Percentiles rank a stretch among this genome's conserved stretches.
Conservation (phyloP, 1,140 invertebrate genomes). For the Euura saliciscinereae region DNA sequence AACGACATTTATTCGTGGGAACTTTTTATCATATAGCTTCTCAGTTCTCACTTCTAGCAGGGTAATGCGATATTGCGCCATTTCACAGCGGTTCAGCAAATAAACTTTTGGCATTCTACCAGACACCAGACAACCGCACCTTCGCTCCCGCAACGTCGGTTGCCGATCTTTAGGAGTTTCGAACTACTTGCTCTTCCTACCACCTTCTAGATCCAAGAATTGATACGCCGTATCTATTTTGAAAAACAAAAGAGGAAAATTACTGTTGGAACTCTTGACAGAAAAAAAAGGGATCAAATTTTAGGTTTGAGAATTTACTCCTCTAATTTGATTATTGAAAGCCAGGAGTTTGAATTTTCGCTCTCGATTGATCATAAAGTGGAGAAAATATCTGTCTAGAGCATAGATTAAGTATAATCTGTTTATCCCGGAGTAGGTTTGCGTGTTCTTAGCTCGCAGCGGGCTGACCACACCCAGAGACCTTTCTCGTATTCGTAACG, state of each 20-base stretch:
- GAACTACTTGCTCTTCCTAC: too few relatives aligned
- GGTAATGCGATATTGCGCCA: slow-evolving; percentile 1
- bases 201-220: too few relatives aligned
- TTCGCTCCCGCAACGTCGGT: not conserved
- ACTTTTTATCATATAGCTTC: not conserved
- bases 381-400: not conserved
- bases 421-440: not conserved
- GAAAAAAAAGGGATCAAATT: too few relatives aligned
- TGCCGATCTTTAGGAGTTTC: not conserved
- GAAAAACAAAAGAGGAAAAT: too few relatives aligned
- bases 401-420: not conserved
- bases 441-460: slow-evolving; percentile 9
- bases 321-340: too few relatives aligned
- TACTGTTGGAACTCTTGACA: too few relatives aligned
- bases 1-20: not conserved
- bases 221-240: too few relatives aligned
- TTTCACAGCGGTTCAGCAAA: not conserved
- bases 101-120: not conserved
- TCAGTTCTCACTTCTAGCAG: not conserved
- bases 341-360: too few relatives aligned
- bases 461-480: slow-evolving; percentile 28
- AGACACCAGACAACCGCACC: not conserved
- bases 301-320: too few relatives aligned
- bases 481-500: slow-evolving; percentile 20
- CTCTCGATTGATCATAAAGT: not conserved